Evolutionary conservation across 2,113 vertebrate species (phyloP).

Genomic region (Excalfactoria chinensis): DNA sequence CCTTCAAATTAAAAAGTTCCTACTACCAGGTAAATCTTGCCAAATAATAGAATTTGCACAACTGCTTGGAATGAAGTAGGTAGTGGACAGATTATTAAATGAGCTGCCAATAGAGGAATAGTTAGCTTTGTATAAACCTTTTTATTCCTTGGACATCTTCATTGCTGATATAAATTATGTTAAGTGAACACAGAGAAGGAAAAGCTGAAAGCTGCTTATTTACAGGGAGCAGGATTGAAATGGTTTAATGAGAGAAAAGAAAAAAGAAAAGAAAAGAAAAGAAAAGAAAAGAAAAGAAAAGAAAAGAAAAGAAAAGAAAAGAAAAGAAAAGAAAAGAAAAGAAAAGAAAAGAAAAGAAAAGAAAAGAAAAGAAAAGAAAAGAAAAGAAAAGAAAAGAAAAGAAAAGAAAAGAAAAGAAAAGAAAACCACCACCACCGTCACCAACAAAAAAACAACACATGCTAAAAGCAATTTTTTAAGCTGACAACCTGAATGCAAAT

Average conservation of each 20-base stretch:
- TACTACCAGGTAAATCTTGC: not conserved
- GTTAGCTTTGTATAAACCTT: not conserved
- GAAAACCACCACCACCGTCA: too few relatives aligned
- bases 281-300: too few relatives aligned
- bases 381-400: too few relatives aligned
- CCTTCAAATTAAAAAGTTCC: not conserved
- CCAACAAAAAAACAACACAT: too few relatives aligned
- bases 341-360: too few relatives aligned
- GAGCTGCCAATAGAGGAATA: not conserved
- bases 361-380: too few relatives aligned
- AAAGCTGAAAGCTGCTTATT: not conserved
- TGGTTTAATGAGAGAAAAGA: not conserved
- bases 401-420: too few relatives aligned
- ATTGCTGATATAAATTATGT: not conserved
- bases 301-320: too few relatives aligned
- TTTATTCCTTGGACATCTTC: not conserved
- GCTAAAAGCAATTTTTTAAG: too few relatives aligned
- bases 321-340: too few relatives aligned
- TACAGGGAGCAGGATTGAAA: not conserved
- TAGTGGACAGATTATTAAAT: not conserved
- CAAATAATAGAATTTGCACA: not conserved
- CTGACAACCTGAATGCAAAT: not conserved
- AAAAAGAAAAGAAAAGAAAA: too few relatives aligned
- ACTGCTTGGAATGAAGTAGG: rapidly evolving
- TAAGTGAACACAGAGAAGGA: not conserved